Percentiles rank a stretch among this genome's conserved stretches.
These are phyloP conservation scores for Pristionchus exspectatus DNA, from an alignment of 2,888 invertebrate species.

Conservation along the genomic window DNA sequence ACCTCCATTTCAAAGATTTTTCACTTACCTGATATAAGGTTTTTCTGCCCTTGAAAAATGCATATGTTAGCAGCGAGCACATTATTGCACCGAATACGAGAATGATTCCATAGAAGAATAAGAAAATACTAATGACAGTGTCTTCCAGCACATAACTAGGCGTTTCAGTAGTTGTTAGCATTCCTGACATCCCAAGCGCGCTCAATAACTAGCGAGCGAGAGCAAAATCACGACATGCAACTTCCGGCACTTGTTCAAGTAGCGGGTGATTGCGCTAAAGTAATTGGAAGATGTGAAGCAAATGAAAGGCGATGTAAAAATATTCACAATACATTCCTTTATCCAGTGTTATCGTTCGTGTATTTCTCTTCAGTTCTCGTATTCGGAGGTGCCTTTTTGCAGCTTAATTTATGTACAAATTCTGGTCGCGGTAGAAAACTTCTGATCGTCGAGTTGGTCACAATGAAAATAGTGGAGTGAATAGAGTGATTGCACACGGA, in stretches of 20 bases:
- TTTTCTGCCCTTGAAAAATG: neutral
- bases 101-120: neutral
- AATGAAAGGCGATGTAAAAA: neutral
- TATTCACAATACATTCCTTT: neutral
- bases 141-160: neutral
- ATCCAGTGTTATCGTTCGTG: neutral
- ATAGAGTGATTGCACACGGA: conserved; percentile 18
- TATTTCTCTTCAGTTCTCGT: neutral
- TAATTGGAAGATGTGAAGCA: no score
- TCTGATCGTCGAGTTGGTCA: neutral
- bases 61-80: neutral
- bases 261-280: no score
- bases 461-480: neutral
- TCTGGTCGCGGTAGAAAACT: neutral
- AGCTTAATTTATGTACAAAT: no score
- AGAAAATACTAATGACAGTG: neutral
- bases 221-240: neutral
- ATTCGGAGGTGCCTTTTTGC: neutral
- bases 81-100: neutral
- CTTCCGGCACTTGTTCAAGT: neutral
- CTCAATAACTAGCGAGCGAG: neutral
- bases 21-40: neutral
- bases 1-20: neutral
- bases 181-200: neutral
- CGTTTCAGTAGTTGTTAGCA: neutral